Evolutionary conservation across 2,113 vertebrate species (phyloP).

Genomic region (Eulacestoma nigropectus): DNA sequence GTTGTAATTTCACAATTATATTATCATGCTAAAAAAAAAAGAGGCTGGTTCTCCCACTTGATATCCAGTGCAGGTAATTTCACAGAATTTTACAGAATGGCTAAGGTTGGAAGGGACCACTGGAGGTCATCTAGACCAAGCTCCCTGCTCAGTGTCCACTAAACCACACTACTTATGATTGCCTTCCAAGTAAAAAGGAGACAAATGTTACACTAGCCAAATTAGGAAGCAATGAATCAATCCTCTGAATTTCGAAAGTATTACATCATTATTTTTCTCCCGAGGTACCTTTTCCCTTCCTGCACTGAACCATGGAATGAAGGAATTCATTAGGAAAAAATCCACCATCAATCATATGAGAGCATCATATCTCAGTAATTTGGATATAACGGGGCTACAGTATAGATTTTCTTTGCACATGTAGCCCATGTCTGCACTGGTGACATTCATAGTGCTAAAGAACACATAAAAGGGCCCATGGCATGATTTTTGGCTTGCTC

Average conservation of each 20-base stretch:
- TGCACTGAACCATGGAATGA: not conserved
- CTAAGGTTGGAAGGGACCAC: not conserved
- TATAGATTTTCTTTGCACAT: not conserved
- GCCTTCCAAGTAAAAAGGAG: not conserved
- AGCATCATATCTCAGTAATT: not conserved
- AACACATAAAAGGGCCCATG: not conserved
- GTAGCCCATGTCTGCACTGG: not conserved
- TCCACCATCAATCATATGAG: accelerated
- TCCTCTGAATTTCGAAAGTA: not conserved
- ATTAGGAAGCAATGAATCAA: not conserved
- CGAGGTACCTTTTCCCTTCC: accelerated
- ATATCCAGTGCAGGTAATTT: not conserved
- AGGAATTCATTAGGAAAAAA: not conserved
- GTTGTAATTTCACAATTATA: not conserved
- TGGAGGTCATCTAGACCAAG: not conserved
- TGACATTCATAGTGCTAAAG: not conserved
- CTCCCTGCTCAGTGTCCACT: not conserved
- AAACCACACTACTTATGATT: not conserved
- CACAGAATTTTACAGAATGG: not conserved
- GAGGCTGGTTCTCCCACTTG: not conserved
- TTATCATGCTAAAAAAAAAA: not conserved
- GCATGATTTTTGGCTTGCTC: not conserved
- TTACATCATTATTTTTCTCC: not conserved
- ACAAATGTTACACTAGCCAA: not conserved
- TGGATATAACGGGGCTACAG: accelerated